Conservation (phyloP, 2,888 invertebrate genomes). For the Troides aeacus region DNA sequence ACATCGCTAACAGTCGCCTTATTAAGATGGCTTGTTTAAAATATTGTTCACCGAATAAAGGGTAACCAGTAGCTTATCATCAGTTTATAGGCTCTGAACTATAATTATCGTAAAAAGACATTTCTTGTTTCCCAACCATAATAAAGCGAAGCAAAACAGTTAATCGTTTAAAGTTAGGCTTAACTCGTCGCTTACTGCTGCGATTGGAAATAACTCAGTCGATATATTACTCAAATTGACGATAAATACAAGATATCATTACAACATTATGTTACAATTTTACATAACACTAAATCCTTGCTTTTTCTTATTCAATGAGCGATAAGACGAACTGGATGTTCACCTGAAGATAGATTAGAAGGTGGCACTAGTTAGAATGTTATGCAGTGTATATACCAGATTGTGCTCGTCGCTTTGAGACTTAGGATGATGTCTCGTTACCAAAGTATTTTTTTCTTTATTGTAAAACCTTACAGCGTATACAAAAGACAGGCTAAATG, state of each 20-base stretch:
- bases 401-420: too few relatives aligned
- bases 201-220: background rate
- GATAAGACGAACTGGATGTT: too few relatives aligned
- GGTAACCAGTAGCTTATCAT: constrained; percentile 50
- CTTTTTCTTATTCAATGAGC: too few relatives aligned
- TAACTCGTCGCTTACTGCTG: constrained; percentile 5
- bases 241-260: background rate
- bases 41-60: constrained; percentile 50
- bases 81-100: constrained; percentile 53
- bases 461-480: too few relatives aligned
- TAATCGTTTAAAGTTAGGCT: constrained; percentile 43
- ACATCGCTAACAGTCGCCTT: constrained; percentile 42
- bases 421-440: too few relatives aligned
- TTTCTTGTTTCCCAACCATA: constrained; percentile 46
- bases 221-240: background rate
- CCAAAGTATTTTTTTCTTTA: too few relatives aligned
- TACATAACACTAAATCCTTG: too few relatives aligned
- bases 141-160: constrained; percentile 43
- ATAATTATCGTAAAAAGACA: constrained; percentile 60
- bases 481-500: too few relatives aligned
- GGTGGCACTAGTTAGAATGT: too few relatives aligned
- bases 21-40: constrained; percentile 51
- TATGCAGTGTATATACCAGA: too few relatives aligned
- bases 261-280: too few relatives aligned
- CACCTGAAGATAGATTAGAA: too few relatives aligned